Base-by-base conservation (phyloP, 2,113 vertebrate species). In the Nesogale talazaci region DNA sequence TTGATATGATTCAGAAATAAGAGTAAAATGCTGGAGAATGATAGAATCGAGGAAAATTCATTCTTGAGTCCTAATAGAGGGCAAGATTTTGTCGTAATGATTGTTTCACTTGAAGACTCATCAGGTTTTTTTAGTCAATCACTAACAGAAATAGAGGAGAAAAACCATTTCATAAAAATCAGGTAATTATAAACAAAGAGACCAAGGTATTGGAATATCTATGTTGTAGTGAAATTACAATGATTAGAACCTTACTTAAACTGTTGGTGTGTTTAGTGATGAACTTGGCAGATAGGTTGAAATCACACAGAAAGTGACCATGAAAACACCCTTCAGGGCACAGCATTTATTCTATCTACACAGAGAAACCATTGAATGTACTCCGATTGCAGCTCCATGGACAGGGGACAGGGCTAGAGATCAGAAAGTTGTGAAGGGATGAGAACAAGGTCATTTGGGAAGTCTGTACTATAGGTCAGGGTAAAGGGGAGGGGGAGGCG, bases 21-120 rank as follows among this genome's bases (percentile, higher is more conserved):
- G 65, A 17, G 5, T 1, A 14, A 4, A 27, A 1, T 0, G 7
- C 31, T 34, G 4, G 1, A 0, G 0, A 14, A 16, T 16, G 27
- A 40, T 38, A 10, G 22, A 16, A 46, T 46, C 5, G 63, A 1
- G 27, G 14, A 15, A 6, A 59, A n/a, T 5, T 14, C 25, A 27
- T 0, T 22, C 5, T 1, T 0, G 6, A 31, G 38, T 10, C 16
- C n/a, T 22, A 9, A 29, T 0, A 34, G 15, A 52, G 5, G 3
- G 10, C 31, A 63, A 25, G 3, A 11, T n/a, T 59, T 65, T 2
- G 2, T 0, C 0, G 8, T 23, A 40, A 16, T 69, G 42, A 52
- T 7, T 31, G 25, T 1, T 2, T 34, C 16, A 4, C 8, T 9
- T 42, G 57, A 61, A 56, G n/a, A 76, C 75, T 31, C 67, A 19